Percentiles rank a stretch among this genome's conserved stretches.
Evolutionary conservation across 30 jellyfish, hydroid and myxozoan species (phyloP).

Genomic region (Phacellophora camtschatica): DNA sequence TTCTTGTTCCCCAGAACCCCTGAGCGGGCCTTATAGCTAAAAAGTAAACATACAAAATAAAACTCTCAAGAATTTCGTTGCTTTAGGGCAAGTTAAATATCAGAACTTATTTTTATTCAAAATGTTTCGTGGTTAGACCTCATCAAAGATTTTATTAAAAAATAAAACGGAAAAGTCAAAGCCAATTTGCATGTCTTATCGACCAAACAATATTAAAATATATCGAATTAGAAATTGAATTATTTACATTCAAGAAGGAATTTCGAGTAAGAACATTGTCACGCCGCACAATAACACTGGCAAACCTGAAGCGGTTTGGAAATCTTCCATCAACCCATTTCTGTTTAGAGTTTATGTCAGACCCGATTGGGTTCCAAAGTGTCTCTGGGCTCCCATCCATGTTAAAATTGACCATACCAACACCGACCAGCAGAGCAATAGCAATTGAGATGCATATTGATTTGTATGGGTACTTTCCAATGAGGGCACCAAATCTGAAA

Average conservation of each 20-base stretch:
- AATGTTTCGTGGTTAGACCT: no score
- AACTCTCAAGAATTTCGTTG: no score
- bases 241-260: background rate
- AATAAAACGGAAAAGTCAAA: no score
- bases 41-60: no score
- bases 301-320: background rate
- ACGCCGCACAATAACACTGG: constrained; percentile 8
- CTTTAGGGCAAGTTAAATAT: no score
- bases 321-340: constrained; percentile 16
- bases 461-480: constrained; percentile 10
- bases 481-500: background rate
- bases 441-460: background rate
- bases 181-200: no score
- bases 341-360: background rate
- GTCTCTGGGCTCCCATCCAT: constrained; percentile 17
- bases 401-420: constrained; percentile 18
- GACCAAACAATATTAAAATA: no score
- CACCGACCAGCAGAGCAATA: background rate
- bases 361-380: constrained; percentile 22
- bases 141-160: no score
- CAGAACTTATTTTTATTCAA: no score
- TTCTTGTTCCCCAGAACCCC: no score
- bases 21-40: no score
- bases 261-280: constrained; percentile 7
- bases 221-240: no score